A percentile compares a stretch with the other conserved stretches of the same genome.
phyloP scores from a whole-genome alignment of 2,888 invertebrate species.

The Callyntrura guangdongensis region DNA sequence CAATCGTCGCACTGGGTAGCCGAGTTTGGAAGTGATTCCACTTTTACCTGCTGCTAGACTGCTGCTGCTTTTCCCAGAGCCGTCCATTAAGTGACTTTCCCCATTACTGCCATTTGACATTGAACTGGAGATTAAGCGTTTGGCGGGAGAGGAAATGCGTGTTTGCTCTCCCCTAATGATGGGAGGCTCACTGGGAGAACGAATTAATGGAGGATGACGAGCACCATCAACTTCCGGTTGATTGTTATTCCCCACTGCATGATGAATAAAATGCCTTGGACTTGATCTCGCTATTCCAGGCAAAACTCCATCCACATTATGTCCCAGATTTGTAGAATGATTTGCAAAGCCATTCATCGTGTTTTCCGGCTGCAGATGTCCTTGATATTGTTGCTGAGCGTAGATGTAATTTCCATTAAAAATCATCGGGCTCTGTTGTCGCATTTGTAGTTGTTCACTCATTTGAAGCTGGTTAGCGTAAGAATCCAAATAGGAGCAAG shows the following conservation, averaged over 20 bases:
- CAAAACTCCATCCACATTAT: slow-evolving; percentile 48
- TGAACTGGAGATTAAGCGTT: slow-evolving; percentile 76
- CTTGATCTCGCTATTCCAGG: slow-evolving; percentile 64
- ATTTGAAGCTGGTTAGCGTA: slow-evolving; percentile 71
- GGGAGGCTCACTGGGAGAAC: slow-evolving; percentile 84
- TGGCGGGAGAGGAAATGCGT: slow-evolving; percentile 73
- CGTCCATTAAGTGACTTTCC: slow-evolving; percentile 43
- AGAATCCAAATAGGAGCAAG: slow-evolving; percentile 83
- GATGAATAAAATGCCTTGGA: slow-evolving; percentile 56
- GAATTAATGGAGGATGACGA: slow-evolving; percentile 75
- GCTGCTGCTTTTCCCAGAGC: slow-evolving; percentile 20
- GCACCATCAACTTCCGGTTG: slow-evolving; percentile 51
- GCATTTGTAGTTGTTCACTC: slow-evolving; percentile 53
- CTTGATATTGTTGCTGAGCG: slow-evolving; percentile 68
- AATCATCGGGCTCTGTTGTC: slow-evolving; percentile 71
- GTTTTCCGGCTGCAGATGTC: slow-evolving; percentile 35
- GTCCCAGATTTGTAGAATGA: slow-evolving; percentile 45
- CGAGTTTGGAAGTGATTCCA: slow-evolving; percentile 83
- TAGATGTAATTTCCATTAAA: slow-evolving; percentile 75
- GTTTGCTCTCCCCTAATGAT: slow-evolving; percentile 77
- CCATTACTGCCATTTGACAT: slow-evolving; percentile 73
- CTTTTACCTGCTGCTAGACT: slow-evolving; percentile 57
- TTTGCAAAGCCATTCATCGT: slow-evolving; percentile 68
- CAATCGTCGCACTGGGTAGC: slow-evolving; percentile 83
- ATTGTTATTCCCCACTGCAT: neutral